phyloP scores from a whole-genome alignment of 2,113 vertebrate species.

The Aepyceros melampus region DNA sequence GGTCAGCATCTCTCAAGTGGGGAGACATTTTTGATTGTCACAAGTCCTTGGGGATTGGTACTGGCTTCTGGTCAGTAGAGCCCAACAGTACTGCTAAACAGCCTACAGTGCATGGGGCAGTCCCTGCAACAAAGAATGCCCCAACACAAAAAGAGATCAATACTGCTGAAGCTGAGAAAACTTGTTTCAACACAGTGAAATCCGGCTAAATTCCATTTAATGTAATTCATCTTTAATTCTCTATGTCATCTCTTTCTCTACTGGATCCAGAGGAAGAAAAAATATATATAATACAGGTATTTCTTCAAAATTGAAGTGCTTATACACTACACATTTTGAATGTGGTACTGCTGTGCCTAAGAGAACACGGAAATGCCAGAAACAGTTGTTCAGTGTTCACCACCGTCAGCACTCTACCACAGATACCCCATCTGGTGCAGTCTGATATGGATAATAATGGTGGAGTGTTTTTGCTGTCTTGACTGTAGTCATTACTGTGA shows the following conservation, averaged over 20 bases:
- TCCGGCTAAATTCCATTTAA: background rate
- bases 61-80: background rate
- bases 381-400: background rate
- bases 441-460: constrained; percentile 72
- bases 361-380: constrained; percentile 3
- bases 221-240: constrained; percentile 1
- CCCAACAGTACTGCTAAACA: background rate
- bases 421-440: constrained; percentile 60
- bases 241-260: background rate
- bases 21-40: background rate
- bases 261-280: background rate
- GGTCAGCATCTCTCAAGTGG: background rate
- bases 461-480: constrained; percentile 74
- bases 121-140: background rate
- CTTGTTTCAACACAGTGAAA: background rate
- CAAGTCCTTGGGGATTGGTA: background rate
- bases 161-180: background rate
- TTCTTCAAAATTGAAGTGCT: background rate
- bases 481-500: constrained; percentile 72
- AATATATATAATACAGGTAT: background rate
- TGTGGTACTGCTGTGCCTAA: background rate
- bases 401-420: background rate
- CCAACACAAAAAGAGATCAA: background rate
- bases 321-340: background rate
- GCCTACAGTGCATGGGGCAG: background rate